Evolutionary conservation across 1,140 invertebrate genomes (phyloP).

Genomic region (Bombus affinis): DNA sequence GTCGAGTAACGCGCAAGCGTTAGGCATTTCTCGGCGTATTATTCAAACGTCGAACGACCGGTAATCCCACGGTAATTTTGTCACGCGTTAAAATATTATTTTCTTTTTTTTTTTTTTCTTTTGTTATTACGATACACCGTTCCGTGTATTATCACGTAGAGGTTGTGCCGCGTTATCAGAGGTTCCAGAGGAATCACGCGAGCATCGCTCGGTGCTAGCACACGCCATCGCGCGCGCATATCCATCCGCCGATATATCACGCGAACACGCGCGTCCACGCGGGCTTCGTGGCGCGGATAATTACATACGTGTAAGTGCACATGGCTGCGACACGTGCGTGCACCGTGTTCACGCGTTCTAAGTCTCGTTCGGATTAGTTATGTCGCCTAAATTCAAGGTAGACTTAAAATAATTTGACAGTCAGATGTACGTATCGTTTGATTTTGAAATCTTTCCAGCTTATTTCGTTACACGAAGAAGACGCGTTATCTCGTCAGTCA

Average conservation of each 20-base stretch:
- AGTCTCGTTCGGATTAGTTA: too few species aligned
- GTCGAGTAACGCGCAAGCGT: neutral
- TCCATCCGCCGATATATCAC: constrained; percentile 46
- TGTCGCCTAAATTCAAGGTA: too few species aligned
- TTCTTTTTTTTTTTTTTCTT: neutral
- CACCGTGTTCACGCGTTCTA: neutral
- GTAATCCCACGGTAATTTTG: constrained; percentile 27
- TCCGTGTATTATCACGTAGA: constrained; percentile 8
- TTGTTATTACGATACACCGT: constrained; percentile 17
- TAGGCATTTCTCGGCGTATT: neutral
- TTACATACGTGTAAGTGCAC: constrained; percentile 27
- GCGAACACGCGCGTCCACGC: constrained; percentile 50
- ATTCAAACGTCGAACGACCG: neutral
- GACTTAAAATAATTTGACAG: too few species aligned
- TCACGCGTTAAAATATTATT: constrained; percentile 6
- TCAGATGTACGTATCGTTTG: too few species aligned
- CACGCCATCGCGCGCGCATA: constrained; percentile 59
- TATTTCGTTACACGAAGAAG: too few species aligned
- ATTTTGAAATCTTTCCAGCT: too few species aligned
- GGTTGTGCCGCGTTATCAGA: constrained; percentile 39
- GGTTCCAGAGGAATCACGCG: constrained; percentile 54
- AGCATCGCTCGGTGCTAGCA: constrained; percentile 45
- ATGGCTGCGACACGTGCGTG: constrained; percentile 43
- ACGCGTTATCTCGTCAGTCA: too few species aligned
- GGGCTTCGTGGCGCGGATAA: constrained; percentile 50